phyloP scores from a whole-genome alignment of 2,888 invertebrate genomes.

The Drosophila flavopinicola region DNA sequence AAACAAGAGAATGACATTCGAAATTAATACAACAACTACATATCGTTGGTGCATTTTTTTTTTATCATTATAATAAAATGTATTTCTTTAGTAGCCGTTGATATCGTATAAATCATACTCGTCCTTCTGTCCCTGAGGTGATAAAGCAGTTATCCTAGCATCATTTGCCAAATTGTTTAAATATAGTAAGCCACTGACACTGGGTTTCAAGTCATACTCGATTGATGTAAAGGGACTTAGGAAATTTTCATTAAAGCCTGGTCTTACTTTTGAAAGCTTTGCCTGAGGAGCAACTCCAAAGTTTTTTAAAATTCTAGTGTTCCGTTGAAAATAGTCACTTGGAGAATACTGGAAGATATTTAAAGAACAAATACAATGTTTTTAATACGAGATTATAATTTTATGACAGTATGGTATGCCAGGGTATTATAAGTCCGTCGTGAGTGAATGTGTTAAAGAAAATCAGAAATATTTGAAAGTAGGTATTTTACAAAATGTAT shows the following conservation, averaged over 20 bases:
- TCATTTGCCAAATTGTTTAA: neutral
- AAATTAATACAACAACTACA: neutral
- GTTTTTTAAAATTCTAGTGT: constrained; percentile 25
- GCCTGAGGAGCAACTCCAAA: constrained; percentile 6
- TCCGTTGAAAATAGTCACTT: constrained; percentile 46
- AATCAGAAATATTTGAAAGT: too few relatives aligned
- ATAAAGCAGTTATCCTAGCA: neutral
- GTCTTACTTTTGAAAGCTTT: neutral
- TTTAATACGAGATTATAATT: too few relatives aligned
- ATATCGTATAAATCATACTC: constrained; percentile 29
- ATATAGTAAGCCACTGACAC: neutral
- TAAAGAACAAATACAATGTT: too few relatives aligned
- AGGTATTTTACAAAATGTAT: too few relatives aligned
- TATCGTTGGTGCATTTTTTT: neutral
- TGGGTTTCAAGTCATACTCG: constrained; percentile 5
- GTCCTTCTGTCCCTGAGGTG: constrained; percentile 6
- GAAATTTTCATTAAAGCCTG: constrained; percentile 9
- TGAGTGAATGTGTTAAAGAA: too few relatives aligned
- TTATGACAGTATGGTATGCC: too few relatives aligned
- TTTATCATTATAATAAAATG: neutral
- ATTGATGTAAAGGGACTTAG: constrained; percentile 11
- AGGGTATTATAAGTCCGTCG: too few relatives aligned
- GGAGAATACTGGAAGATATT: constrained; percentile 32
- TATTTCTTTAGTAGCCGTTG: constrained; percentile 30
- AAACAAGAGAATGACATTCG: neutral